Evolutionary conservation across 1,140 invertebrate genomes (phyloP), one percentile per base, ranked within the genome.

Genomic region (Pomphorhynchus laevis): DNA sequence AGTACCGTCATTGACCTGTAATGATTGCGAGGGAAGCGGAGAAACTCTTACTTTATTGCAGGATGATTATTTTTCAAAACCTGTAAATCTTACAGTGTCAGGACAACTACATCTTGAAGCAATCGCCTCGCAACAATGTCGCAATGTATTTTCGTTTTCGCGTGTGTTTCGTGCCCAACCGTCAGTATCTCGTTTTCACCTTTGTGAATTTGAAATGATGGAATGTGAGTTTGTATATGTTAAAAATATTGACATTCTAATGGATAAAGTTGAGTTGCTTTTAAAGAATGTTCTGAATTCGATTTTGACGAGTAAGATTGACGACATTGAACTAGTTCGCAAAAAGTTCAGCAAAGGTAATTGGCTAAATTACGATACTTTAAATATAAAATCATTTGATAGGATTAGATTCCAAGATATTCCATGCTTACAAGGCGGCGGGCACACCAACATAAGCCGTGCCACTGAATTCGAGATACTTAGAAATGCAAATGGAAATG

Each of bases 161-260:
- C 41, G 27, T 12, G 25, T 32, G 24, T 43, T 43, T 39, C 36
- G 41, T 12, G 36, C 41, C 0, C 36, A 43, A 27, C 38, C 38
- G 34, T 38, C 36, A 21, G 17, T 43, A 22, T 38, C 36, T 3
- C 14, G 41, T 16, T 25, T 35, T 33, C 41, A 43, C 39, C 34
- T 43, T 11, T 36, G 36, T 11, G 41, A 43, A 39, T 43, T 43
- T 39, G 32, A 38, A 9, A 43, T 43, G 41, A 24, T 43, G 16
- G 41, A 43, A 21, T 31, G 24, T 5, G 41, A 43, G 35, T 16
- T 43, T 35, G 20, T 33, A 8, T 21, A 31, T 5, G 33, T 43
- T 18, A 21, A 43, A 38, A 20, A 2, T 6, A 20, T 43, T 8
- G 24, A 37, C 11, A 18, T 33, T 20, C 23, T 43, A 5, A 27